Percentiles rank a stretch among this genome's conserved stretches.
Evolutionary conservation across 2,888 invertebrate species (phyloP).

Genomic region (Xestia ashworthii): DNA sequence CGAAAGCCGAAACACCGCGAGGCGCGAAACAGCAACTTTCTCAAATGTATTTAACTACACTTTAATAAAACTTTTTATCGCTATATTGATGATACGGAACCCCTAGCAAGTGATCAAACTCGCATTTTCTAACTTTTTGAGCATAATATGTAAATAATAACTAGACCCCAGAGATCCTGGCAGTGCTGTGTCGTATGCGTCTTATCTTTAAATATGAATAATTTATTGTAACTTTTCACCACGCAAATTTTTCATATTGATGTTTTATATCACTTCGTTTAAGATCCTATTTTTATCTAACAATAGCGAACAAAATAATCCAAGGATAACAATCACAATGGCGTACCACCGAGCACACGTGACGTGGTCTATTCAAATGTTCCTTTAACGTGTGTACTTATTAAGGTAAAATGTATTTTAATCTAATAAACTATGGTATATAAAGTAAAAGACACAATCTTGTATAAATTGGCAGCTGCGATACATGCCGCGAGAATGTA

Average conservation of each 20-base stretch:
- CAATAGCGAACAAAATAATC: conserved; percentile 17
- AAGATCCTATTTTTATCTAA: conserved; percentile 20
- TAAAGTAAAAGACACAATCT: conserved; percentile 63
- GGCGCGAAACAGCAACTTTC: conserved; percentile 1
- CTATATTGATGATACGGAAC: conserved; percentile 13
- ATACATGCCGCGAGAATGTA: conserved; percentile 41
- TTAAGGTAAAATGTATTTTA: conserved; percentile 60
- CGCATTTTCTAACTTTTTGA: conserved; percentile 42
- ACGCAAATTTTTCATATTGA: not conserved
- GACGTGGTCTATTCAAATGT: conserved; percentile 51
- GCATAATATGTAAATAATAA: conserved; percentile 44
- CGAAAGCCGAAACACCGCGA: not conserved
- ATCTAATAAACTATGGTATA: conserved; percentile 58
- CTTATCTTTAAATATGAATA: conserved; percentile 24
- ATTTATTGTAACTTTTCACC: conserved; percentile 12
- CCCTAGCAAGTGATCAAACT: conserved; percentile 46
- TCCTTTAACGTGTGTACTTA: conserved; percentile 59
- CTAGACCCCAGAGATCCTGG: conserved; percentile 13
- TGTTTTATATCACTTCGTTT: conserved; percentile 22
- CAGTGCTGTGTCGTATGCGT: conserved; percentile 12
- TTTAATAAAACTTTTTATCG: conserved; percentile 16
- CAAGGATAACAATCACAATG: conserved; percentile 13
- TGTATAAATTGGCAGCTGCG: conserved; percentile 60
- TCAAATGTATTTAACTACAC: conserved; percentile 15
- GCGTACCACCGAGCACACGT: conserved; percentile 33